Percentiles rank a stretch among this genome's conserved stretches.
Conservation (phyloP, 2,888 invertebrate genomes). For the Campoplex capitator region DNA sequence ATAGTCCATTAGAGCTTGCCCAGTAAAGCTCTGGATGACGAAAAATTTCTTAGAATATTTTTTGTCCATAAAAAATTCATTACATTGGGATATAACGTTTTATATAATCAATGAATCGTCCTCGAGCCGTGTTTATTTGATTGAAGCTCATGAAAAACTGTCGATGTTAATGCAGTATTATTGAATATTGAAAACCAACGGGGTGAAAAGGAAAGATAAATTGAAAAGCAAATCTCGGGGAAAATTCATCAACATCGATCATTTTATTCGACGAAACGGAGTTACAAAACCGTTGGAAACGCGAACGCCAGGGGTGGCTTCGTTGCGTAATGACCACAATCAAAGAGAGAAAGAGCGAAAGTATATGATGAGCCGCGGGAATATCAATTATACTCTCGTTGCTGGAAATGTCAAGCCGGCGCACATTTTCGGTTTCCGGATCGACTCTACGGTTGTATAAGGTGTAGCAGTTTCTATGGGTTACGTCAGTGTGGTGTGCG, state of each 20-base stretch:
- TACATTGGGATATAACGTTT: not conserved
- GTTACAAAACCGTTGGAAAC: slow-evolving; percentile 8
- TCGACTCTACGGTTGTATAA: not conserved
- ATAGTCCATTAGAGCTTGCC: slow-evolving; percentile 48
- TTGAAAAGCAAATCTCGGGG: not conserved
- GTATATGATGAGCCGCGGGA: slow-evolving; percentile 6
- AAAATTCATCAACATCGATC: slow-evolving; percentile 36
- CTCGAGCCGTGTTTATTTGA: not conserved
- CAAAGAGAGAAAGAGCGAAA: not conserved
- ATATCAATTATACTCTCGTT: slow-evolving; percentile 31
- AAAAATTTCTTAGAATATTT: slow-evolving; percentile 8
- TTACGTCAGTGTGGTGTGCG: not conserved
- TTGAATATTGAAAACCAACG: not conserved
- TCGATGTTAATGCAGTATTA: not conserved
- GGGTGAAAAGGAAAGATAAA: slow-evolving; percentile 3
- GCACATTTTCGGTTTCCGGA: slow-evolving; percentile 41
- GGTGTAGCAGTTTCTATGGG: slow-evolving; percentile 8
- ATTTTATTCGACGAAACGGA: slow-evolving; percentile 10
- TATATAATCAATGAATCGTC: not conserved
- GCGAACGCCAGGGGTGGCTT: not conserved
- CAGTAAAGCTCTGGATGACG: not conserved
- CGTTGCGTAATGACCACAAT: slow-evolving; percentile 4
- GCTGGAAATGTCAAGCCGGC: not conserved
- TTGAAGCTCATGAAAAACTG: not conserved
- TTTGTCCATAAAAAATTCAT: not conserved